Conservation (phyloP, 2,888 invertebrate species). For the Lasioglossum zephyrum region DNA sequence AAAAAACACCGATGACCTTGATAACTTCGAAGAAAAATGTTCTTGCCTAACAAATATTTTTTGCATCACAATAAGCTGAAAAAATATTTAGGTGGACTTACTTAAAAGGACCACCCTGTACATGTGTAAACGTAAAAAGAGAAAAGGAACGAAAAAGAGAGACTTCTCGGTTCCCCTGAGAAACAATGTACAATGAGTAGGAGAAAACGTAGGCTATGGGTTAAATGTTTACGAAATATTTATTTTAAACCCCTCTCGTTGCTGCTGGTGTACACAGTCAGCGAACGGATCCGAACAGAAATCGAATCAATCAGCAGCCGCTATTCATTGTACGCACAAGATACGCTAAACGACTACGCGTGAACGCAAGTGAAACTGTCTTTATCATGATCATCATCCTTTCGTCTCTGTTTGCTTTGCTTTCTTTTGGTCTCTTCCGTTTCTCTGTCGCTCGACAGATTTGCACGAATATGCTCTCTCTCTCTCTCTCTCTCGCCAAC, state of each 20-base stretch:
- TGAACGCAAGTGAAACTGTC: constrained; percentile 47
- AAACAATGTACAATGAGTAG: constrained; percentile 80
- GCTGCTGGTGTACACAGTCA: constrained; percentile 64
- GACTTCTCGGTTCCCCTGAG: constrained; percentile 72
- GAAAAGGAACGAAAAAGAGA: constrained; percentile 68
- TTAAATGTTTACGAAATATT: constrained; percentile 74
- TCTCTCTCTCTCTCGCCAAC: not conserved
- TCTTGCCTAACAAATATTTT: no score
- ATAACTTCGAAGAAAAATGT: no score
- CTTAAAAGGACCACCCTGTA: no score
- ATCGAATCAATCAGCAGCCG: constrained; percentile 69
- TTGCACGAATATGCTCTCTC: constrained; percentile 3
- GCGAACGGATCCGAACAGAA: constrained; percentile 69
- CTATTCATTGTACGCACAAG: constrained; percentile 71
- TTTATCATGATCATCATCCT: constrained; percentile 24
- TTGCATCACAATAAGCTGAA: no score
- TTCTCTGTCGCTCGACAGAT: constrained; percentile 14
- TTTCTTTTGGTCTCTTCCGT: constrained; percentile 22
- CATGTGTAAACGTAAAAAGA: not conserved
- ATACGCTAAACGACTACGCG: constrained; percentile 63
- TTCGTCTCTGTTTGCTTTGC: not conserved
- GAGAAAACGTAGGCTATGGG: constrained; percentile 74
- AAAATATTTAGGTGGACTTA: no score
- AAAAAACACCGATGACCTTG: no score
- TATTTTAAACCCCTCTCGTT: constrained; percentile 70